Evolutionary conservation across 2,797 vertebrate species (phyloP).

Genomic region (Pristis pectinata): DNA sequence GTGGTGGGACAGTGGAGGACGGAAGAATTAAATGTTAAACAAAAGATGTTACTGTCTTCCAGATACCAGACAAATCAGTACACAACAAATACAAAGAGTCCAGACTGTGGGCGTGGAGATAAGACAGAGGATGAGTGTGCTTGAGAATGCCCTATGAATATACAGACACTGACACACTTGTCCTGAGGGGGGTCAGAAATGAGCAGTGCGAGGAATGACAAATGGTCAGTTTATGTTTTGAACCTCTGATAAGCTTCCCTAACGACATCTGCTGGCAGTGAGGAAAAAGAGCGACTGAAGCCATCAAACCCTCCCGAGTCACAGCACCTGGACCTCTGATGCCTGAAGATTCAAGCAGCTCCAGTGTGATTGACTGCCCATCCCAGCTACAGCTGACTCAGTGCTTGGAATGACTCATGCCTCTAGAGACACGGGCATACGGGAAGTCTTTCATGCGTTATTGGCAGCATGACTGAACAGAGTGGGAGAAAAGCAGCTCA

Average conservation of each 20-base stretch:
- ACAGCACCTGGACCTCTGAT: background rate
- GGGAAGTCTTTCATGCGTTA: background rate
- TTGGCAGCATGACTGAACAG: background rate
- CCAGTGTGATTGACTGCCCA: background rate
- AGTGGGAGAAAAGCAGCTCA: background rate
- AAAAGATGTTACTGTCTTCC: slow-evolving; percentile 22
- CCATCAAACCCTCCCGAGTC: background rate
- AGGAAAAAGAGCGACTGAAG: background rate
- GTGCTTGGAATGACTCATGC: background rate
- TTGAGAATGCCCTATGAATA: background rate
- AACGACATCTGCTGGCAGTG: background rate
- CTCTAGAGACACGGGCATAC: background rate
- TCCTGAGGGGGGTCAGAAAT: background rate
- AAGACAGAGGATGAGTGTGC: background rate
- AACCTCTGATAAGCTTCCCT: background rate
- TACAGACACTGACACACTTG: background rate
- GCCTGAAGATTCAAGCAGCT: background rate
- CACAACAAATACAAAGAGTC: background rate
- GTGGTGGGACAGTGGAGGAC: background rate
- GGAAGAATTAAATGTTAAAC: background rate
- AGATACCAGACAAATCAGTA: background rate
- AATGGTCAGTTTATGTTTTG: background rate
- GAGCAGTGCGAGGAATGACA: background rate
- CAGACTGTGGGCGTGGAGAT: background rate
- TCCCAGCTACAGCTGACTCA: background rate